Evolutionary conservation across 2,888 invertebrate species (phyloP).

Genomic region (Phaedon cochleariae): DNA sequence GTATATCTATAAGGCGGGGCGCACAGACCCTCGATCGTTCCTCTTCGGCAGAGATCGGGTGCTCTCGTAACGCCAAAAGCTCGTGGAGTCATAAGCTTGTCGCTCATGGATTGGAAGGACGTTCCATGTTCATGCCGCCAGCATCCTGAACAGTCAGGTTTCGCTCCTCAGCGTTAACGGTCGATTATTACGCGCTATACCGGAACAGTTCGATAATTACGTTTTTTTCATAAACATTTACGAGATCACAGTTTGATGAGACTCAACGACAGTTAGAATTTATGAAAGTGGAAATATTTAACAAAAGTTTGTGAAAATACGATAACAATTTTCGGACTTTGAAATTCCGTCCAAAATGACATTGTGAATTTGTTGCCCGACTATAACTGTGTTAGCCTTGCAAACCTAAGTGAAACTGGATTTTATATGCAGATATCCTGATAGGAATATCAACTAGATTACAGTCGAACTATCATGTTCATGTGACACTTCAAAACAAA

Average conservation of each 20-base stretch:
- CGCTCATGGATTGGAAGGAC: conserved; percentile 46
- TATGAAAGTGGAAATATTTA: no score
- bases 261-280: neutral
- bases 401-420: no score
- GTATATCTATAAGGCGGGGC: conserved; percentile 25
- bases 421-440: neutral
- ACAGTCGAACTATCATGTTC: neutral
- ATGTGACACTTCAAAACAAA: conserved; percentile 26
- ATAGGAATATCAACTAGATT: neutral
- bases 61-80: conserved; percentile 65
- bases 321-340: no score
- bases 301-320: no score
- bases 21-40: conserved; percentile 41
- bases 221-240: neutral
- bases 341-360: no score
- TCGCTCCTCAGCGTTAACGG: conserved; percentile 45
- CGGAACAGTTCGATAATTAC: neutral
- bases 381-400: no score
- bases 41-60: conserved; percentile 47
- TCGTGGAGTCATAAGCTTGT: conserved; percentile 56
- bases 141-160: conserved; percentile 55
- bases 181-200: conserved; percentile 29
- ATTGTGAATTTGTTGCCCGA: no score
- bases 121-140: conserved; percentile 44
- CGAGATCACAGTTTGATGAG: neutral